A percentile compares a stretch with the other conserved stretches of the same genome.
phyloP scores from a whole-genome alignment of 2,113 vertebrate species.

The Coptodon bakossiorum region DNA sequence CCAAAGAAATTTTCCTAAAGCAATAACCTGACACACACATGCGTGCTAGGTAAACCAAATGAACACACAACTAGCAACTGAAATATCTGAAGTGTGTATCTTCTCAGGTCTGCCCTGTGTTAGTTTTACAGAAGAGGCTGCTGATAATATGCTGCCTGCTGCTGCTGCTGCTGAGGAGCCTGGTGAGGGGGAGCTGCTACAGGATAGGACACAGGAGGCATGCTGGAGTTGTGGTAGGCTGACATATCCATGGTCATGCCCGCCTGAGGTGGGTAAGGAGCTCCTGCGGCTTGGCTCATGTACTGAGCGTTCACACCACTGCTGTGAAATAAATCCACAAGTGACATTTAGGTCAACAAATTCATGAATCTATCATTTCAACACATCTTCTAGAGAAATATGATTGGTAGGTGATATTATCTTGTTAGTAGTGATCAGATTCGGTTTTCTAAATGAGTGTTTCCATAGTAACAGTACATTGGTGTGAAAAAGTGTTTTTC shows the following conservation, averaged over 20 bases:
- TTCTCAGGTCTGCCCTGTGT: not conserved
- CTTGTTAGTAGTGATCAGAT: not conserved
- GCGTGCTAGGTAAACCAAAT: not conserved
- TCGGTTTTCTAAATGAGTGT: not conserved
- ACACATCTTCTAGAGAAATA: not conserved
- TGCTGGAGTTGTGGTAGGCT: constrained; percentile 76
- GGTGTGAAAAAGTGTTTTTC: not conserved
- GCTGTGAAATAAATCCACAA: constrained; percentile 52
- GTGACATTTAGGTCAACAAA: not conserved
- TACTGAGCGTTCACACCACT: constrained; percentile 73
- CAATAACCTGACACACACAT: not conserved
- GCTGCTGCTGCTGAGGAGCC: constrained; percentile 73
- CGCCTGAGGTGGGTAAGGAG: constrained; percentile 73
- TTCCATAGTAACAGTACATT: not conserved
- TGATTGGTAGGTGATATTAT: not conserved
- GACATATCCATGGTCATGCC: constrained; percentile 79
- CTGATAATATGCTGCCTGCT: constrained; percentile 81
- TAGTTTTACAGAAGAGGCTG: constrained; percentile 84
- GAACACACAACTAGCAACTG: not conserved
- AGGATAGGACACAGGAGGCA: constrained; percentile 78
- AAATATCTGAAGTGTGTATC: not conserved
- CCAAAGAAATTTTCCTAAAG: not conserved
- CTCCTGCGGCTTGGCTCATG: constrained; percentile 72
- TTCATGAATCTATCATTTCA: not conserved
- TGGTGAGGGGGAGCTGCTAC: constrained; percentile 73